Conservation (phyloP, 92 coral and sea anemone species). For the Plumapathes pennacea region DNA sequence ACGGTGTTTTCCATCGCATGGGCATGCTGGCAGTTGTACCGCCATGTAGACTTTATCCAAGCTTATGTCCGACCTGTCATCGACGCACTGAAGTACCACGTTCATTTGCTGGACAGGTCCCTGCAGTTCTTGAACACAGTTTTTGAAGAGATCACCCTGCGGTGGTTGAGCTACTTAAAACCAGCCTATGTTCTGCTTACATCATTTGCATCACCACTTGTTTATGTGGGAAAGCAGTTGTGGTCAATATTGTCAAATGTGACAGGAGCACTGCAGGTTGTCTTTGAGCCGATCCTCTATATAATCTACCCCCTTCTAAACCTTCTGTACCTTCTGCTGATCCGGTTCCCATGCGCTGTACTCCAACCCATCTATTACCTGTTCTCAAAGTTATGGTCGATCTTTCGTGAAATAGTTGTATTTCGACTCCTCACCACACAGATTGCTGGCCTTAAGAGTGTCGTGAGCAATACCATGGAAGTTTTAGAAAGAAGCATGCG, state of each 20-base stretch:
- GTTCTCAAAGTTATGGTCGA: slow-evolving; percentile 43
- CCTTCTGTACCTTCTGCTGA: slow-evolving; percentile 36
- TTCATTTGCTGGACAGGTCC: slow-evolving; percentile 68
- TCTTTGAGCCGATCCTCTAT: slow-evolving; percentile 46
- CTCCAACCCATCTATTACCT: slow-evolving; percentile 49
- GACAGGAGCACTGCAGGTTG: slow-evolving; percentile 26
- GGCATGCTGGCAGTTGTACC: slow-evolving; percentile 99
- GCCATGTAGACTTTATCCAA: slow-evolving; percentile 90
- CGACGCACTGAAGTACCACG: slow-evolving; percentile 75
- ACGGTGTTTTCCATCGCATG: slow-evolving; percentile 82
- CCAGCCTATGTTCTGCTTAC: slow-evolving; percentile 81
- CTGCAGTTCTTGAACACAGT: slow-evolving; percentile 69
- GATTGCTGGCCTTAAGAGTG: slow-evolving; percentile 18
- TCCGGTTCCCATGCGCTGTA: slow-evolving; percentile 57
- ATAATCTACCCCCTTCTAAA: slow-evolving; percentile 55
- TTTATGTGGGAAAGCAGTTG: slow-evolving; percentile 49
- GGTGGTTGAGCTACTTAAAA: slow-evolving; percentile 87
- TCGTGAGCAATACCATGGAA: slow-evolving; percentile 31
- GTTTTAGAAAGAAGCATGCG: slow-evolving; percentile 70
- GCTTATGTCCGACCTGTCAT: slow-evolving; percentile 80
- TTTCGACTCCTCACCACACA: slow-evolving; percentile 45
- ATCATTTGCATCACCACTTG: slow-evolving; percentile 72
- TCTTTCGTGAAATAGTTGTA: slow-evolving; percentile 50
- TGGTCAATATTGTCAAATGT: slow-evolving; percentile 35
- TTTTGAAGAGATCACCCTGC: slow-evolving; percentile 81